Evolutionary conservation across 2,888 invertebrate species (phyloP).

Genomic region (Pammene fasciana): DNA sequence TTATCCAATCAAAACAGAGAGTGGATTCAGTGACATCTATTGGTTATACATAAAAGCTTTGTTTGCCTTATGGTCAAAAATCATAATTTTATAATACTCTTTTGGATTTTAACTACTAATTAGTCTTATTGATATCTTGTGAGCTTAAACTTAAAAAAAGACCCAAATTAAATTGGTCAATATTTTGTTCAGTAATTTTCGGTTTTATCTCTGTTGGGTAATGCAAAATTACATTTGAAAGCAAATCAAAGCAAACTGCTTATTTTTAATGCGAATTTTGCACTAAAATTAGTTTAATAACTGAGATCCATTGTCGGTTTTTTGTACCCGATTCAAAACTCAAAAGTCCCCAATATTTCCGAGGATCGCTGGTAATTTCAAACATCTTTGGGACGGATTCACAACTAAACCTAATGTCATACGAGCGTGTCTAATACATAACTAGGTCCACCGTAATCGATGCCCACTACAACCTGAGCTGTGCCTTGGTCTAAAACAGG

Average conservation of each 20-base stretch:
- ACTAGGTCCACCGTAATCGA: constrained; percentile 54
- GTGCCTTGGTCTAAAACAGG: constrained; percentile 70
- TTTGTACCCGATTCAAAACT: constrained; percentile 23
- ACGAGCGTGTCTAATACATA: constrained; percentile 79
- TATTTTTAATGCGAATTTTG: neutral
- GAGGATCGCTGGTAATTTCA: constrained; percentile 57
- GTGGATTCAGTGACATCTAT: neutral
- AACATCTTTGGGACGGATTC: constrained; percentile 60
- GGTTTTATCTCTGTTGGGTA: neutral
- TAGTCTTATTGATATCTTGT: constrained; percentile 23
- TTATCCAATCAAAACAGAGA: constrained; percentile 8
- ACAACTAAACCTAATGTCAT: constrained; percentile 63
- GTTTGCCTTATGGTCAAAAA: constrained; percentile 6
- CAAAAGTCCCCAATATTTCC: constrained; percentile 10
- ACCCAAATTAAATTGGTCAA: neutral
- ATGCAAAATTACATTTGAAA: neutral
- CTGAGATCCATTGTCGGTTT: constrained; percentile 24
- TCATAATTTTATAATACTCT: constrained; percentile 22
- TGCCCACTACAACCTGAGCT: constrained; percentile 44
- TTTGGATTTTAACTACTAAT: constrained; percentile 28
- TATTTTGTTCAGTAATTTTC: neutral
- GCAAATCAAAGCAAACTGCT: neutral
- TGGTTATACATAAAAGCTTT: neutral
- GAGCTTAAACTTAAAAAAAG: neutral
- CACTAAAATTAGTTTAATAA: constrained; percentile 14